Evolutionary conservation across 1,140 invertebrate species (phyloP), one percentile per base, ranked within the genome.

Genomic region (Melanaphis sacchari): DNA sequence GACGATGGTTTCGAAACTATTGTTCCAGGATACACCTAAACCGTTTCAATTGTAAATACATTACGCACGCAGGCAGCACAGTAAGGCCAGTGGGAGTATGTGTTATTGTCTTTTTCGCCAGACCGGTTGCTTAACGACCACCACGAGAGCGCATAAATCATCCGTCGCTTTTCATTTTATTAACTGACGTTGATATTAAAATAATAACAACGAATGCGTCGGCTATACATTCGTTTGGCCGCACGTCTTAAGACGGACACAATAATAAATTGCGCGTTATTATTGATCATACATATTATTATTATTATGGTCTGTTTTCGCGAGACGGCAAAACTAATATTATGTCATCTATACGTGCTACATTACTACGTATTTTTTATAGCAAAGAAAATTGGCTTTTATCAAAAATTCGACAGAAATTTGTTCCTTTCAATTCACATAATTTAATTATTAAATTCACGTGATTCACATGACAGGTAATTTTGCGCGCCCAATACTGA

Each of bases 81-180:
- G 84, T 52, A 21, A 15, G 54, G 38, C 40, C 24, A n/a, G 90
- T 91, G 54, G 90, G 90, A 41, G 87, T 89, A 36, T 36, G 54
- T 43, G 90, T 43, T 91, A 91, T 91, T 91, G 90, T 91, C 54
- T 81, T 91, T 66, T 76, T 21, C 40, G 90, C 81, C 66, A 66
- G 41, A 91, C 90, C 90, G 90, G 90, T 91, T 91, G 59, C n/a
- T 46, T 82, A 49, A 91, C 59, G 41, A 91, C 87, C 87, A 89
- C 87, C 21, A 36, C 36, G 87, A 46, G 41, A 52, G 87, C 43
- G 31, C 87, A 52, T 89, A 46, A 87, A 87, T 87, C 85, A 87
- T 87, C 85, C 85, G 31, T 46, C 85, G 41, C 41, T 46, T 89
- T 52, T 52, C n/a, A 49, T 89, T 36, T 38, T 89, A 52, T 49